Conservation (phyloP, 2,888 invertebrate genomes). For the Strigamia transsilvanica region DNA sequence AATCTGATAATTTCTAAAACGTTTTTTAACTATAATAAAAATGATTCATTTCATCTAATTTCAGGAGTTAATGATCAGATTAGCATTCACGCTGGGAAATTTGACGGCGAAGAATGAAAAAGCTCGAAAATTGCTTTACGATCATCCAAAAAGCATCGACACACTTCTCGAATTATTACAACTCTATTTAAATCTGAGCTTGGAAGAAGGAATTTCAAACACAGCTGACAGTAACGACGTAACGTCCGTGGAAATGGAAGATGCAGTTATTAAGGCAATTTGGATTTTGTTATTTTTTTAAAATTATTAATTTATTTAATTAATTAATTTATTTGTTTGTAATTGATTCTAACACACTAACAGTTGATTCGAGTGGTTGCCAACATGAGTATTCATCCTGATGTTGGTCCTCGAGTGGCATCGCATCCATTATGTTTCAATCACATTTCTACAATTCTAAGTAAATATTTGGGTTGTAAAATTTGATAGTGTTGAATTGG, state of each 20-base stretch:
- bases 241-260: not conserved
- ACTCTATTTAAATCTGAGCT: not conserved
- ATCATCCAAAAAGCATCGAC: constrained; percentile 61
- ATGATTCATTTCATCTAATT: not conserved
- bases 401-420: constrained; percentile 75
- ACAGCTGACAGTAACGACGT: not conserved
- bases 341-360: constrained; percentile 30
- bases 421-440: constrained; percentile 62
- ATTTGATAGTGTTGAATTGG: too few relatives aligned
- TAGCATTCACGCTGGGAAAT: constrained; percentile 85
- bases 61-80: constrained; percentile 75
- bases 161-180: constrained; percentile 60
- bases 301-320: too few relatives aligned
- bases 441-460: constrained; percentile 62
- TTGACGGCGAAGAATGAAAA: constrained; percentile 80
- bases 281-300: too few relatives aligned
- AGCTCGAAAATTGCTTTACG: constrained; percentile 68
- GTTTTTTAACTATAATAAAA: not conserved
- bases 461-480: constrained; percentile 58
- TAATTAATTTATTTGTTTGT: constrained; percentile 58
- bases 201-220: not conserved
- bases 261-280: not conserved
- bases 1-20: not conserved
- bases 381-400: constrained; percentile 80
- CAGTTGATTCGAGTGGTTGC: constrained; percentile 80